A percentile compares a stretch with the other conserved stretches of the same genome.
phyloP scores from a whole-genome alignment of 2,888 invertebrate species.

The Apantesis nais region DNA sequence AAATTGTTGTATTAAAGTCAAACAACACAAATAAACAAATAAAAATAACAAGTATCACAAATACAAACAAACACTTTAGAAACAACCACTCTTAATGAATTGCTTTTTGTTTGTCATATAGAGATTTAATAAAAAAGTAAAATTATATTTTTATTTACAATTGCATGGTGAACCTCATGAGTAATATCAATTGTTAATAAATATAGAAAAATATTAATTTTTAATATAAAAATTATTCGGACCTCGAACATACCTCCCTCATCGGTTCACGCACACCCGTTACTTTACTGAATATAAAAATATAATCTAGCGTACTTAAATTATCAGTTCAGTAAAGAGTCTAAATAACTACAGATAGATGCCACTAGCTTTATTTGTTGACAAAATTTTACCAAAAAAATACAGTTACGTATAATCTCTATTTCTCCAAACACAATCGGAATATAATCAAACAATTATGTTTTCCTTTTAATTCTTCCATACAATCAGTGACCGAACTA shows the following conservation, averaged over 20 bases:
- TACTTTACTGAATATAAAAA: constrained; percentile 69
- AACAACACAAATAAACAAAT: no score
- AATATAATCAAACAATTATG: neutral
- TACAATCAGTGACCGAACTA: neutral
- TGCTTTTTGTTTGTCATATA: no score
- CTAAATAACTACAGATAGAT: constrained; percentile 57
- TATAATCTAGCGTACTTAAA: constrained; percentile 65
- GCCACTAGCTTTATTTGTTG: constrained; percentile 52
- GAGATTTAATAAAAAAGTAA: no score
- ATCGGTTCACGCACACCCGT: constrained; percentile 51
- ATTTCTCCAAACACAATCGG: constrained; percentile 20
- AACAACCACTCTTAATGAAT: no score
- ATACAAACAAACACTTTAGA: no score
- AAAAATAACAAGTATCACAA: no score
- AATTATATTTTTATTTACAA: no score
- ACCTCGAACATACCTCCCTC: constrained; percentile 59
- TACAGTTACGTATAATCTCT: constrained; percentile 66
- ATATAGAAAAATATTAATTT: no score
- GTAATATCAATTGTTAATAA: no score
- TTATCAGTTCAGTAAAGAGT: constrained; percentile 80
- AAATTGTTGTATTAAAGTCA: no score
- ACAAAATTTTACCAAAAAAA: constrained; percentile 52
- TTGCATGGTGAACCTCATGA: no score
- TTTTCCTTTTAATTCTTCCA: neutral
- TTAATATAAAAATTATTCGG: constrained; percentile 84